Percentiles rank a stretch among this genome's conserved stretches.
Evolutionary conservation across 2,888 invertebrate genomes (phyloP).

Genomic region (Meiosimyza decipiens): DNA sequence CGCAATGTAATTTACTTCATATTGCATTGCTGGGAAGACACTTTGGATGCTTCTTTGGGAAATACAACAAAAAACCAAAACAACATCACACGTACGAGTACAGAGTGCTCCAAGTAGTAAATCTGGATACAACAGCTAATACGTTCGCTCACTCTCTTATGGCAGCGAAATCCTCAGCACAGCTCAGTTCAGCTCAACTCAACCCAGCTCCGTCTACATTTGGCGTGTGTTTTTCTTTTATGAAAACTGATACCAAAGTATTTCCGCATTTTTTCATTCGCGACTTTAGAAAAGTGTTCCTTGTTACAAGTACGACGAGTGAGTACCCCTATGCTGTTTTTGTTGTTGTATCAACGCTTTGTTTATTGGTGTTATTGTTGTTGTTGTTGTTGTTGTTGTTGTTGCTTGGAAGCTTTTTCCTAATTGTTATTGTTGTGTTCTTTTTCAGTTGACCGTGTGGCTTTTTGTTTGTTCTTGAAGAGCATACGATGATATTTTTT

Average conservation of each 20-base stretch:
- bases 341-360: conserved; percentile 2
- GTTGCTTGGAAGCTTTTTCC: no score
- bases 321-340: neutral
- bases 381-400: neutral
- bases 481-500: conserved; percentile 8
- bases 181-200: neutral
- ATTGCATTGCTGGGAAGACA: conserved; percentile 49
- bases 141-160: neutral
- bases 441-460: conserved; percentile 6
- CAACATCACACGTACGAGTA: neutral
- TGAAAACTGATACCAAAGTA: conserved; percentile 34
- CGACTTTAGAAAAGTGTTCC: conserved; percentile 22
- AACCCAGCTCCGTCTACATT: conserved; percentile 9
- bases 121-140: neutral
- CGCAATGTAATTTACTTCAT: conserved; percentile 41
- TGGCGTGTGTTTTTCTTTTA: conserved; percentile 26
- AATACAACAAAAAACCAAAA: neutral
- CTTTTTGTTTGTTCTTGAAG: conserved; percentile 25
- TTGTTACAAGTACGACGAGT: neutral
- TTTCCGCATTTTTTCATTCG: conserved; percentile 32
- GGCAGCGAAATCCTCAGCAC: conserved; percentile 6
- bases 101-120: neutral
- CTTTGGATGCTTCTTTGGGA: conserved; percentile 54
- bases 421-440: neutral
- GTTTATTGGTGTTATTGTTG: neutral